Evolutionary conservation across 2,797 vertebrate genomes (phyloP).

Genomic region (Ptychadena robeensis): DNA sequence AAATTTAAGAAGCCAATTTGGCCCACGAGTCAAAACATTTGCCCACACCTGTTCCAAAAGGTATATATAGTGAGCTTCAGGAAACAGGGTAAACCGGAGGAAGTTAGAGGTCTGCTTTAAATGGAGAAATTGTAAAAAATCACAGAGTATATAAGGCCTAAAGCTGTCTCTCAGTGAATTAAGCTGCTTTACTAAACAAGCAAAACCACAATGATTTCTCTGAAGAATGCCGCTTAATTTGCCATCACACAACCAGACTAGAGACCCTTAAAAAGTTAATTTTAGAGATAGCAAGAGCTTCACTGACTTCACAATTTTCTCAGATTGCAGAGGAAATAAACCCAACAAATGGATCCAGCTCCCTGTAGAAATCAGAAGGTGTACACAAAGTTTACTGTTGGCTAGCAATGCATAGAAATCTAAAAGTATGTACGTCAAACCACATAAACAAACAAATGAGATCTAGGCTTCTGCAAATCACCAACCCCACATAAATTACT

Average conservation of each 20-base stretch:
- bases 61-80: background rate
- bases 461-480: slow-evolving; percentile 7
- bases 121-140: background rate
- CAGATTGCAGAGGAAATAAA: slow-evolving; percentile 32
- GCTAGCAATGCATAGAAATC: slow-evolving; percentile 19
- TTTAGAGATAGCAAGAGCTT: background rate
- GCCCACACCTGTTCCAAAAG: too few species aligned
- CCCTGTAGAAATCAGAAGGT: slow-evolving; percentile 22
- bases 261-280: background rate
- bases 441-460: slow-evolving; percentile 12
- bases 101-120: too few species aligned
- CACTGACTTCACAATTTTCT: slow-evolving; percentile 22
- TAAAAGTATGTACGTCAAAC: background rate
- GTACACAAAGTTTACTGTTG: slow-evolving; percentile 30
- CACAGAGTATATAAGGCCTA: background rate
- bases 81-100: too few species aligned
- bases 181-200: background rate
- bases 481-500: slow-evolving; percentile 15
- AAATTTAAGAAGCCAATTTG: too few species aligned
- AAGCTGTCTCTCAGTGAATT: background rate
- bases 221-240: background rate
- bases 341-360: slow-evolving; percentile 20
- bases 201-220: background rate
- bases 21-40: too few species aligned
- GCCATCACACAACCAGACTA: background rate